Evolutionary conservation across 1,140 invertebrate genomes (phyloP).

Genomic region (honey bee (Apis mellifera)): DNA sequence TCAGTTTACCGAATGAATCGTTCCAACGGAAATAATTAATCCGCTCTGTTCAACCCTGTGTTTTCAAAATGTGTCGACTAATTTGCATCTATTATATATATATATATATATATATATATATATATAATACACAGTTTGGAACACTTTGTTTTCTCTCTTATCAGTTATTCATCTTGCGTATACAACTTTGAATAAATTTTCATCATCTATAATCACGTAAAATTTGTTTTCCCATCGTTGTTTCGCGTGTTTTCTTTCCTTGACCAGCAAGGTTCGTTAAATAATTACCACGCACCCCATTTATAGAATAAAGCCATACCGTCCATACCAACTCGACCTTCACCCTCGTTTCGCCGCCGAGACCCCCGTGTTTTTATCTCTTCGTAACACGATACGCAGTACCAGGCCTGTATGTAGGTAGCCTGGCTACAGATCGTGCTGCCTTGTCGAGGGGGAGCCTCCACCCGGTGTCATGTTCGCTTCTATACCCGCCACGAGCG

Average conservation of each 20-base stretch:
- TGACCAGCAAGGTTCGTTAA: not conserved
- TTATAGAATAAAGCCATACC: constrained; percentile 31
- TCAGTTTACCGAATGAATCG: constrained; percentile 37
- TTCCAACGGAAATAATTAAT: constrained; percentile 32
- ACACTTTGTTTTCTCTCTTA: too few species aligned
- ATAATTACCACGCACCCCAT: constrained; percentile 32
- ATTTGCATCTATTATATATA: too few species aligned
- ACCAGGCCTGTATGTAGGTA: constrained; percentile 41
- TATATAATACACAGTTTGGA: not conserved
- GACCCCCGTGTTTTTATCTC: constrained; percentile 59
- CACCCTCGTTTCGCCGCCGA: constrained; percentile 45
- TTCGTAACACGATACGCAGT: constrained; percentile 53
- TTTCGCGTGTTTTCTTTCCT: not conserved
- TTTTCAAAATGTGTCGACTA: too few species aligned
- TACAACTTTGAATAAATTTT: too few species aligned
- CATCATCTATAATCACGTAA: too few species aligned
- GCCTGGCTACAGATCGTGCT: constrained; percentile 52
- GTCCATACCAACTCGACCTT: constrained; percentile 36
- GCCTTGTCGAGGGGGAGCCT: constrained; percentile 75
- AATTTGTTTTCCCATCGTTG: not conserved
- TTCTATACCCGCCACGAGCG: constrained; percentile 36
- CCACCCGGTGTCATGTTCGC: constrained; percentile 72
- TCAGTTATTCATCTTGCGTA: too few species aligned
- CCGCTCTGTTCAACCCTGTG: not conserved
- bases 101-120: too few species aligned